Evolutionary conservation across 1,140 invertebrate genomes (phyloP), one percentile per base, ranked within the genome.

Genomic region (Diprion similis): DNA sequence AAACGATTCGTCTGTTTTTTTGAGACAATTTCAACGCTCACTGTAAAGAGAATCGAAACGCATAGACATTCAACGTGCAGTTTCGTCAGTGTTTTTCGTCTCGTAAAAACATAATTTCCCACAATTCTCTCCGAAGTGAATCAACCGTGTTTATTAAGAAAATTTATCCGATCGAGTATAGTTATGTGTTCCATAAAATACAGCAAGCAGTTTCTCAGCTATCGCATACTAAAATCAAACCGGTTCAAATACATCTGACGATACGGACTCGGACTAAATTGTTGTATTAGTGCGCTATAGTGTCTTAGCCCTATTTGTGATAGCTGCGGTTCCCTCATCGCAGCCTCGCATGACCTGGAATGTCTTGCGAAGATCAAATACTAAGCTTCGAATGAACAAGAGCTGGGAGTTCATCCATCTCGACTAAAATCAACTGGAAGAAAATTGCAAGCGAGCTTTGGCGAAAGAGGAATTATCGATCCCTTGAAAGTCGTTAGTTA

Each of bases 181-280:
- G 82, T 84, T 84, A 88, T 88, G 87, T 87, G 87, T 73, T 86
- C 87, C 66, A 88, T 88, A 82, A 84, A 87, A 80, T 88, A 88
- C 85, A 88, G 87, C 85, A 88, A 88, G 77, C 87, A 88, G 80
- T 88, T 88, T 75, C 80, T 88, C 70, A 88, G 87, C 81, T 88
- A 88, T 74, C 87, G 87, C 77, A 88, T 88, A 80, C 85, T 88
- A 82, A 88, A 88, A 82, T 87, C 87, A 76, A 87, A 87, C 77
- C 86, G 87, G 69, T 88, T 88, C 87, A 87, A 88, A 73, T 88
- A 88, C 78, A 88, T 88, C 84, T 88, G 86, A 88, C 86, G 82
- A 87, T 88, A 88, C 83, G 85, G 82, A 86, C 86, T 88, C 86
- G 87, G 87, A 87, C 85, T 37, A 77, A 84, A 81, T 81, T 84